These are phyloP conservation scores for Araneus ventricosus DNA, from an alignment of 1,140 invertebrate genomes.

Conservation along the genomic window DNA sequence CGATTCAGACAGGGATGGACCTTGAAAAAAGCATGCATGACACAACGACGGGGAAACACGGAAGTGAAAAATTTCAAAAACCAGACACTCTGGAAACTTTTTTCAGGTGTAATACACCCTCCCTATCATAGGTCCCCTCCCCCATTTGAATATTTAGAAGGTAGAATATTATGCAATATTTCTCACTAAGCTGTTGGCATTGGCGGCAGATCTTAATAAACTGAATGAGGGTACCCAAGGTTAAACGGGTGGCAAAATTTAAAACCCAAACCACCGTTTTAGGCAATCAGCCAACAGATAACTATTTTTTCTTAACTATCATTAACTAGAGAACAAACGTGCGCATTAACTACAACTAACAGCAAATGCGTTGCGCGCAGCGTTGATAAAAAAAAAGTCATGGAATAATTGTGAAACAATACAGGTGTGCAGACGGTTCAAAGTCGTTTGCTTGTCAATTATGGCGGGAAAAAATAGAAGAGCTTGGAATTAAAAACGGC, in stretches of 20 bases:
- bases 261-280: neutral
- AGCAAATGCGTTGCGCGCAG: neutral
- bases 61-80: constrained; percentile 11
- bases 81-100: neutral
- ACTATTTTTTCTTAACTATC: constrained; percentile 46
- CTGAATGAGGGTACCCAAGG: constrained; percentile 41
- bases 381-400: neutral
- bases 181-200: constrained; percentile 1
- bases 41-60: constrained; percentile 34
- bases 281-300: constrained; percentile 58
- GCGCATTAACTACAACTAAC: neutral
- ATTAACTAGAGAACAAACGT: neutral
- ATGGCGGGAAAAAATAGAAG: neutral
- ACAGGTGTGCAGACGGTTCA: constrained; percentile 29
- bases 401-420: constrained; percentile 55
- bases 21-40: constrained; percentile 30
- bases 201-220: neutral
- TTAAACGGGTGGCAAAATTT: constrained; percentile 37
- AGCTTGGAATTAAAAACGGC: neutral
- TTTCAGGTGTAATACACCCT: constrained; percentile 10
- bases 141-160: neutral
- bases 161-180: constrained; percentile 29
- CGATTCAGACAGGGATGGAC: constrained; percentile 58
- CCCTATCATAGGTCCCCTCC: too few species aligned
- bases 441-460: constrained; percentile 4